phyloP scores from a whole-genome alignment of 2,888 invertebrate species.

The Copidosoma aretas region DNA sequence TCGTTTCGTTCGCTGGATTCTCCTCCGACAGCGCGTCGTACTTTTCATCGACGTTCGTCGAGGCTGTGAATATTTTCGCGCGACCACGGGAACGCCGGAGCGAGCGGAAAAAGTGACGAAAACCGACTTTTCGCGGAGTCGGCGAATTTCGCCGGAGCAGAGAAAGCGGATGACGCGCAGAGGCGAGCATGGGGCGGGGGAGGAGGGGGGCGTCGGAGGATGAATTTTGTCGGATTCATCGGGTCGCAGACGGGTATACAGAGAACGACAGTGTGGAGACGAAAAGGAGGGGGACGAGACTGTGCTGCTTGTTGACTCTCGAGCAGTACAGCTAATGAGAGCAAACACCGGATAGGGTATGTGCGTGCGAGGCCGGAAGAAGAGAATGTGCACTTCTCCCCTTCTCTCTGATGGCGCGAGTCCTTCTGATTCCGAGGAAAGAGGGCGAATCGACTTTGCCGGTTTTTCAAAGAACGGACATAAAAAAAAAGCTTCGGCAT shows the following conservation, averaged over 20 bases:
- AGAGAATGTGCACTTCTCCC: constrained; percentile 14
- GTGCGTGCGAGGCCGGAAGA: background rate
- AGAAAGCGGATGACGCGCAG: background rate
- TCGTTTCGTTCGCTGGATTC: too few species aligned
- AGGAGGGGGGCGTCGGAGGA: background rate
- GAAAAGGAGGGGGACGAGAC: background rate
- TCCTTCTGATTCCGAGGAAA: constrained; percentile 16
- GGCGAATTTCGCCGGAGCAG: background rate
- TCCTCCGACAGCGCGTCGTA: too few species aligned
- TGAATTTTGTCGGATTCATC: constrained; percentile 30
- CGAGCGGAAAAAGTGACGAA: too few species aligned
- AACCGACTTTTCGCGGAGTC: background rate
- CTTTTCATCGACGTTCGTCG: too few species aligned
- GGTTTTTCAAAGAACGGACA: too few species aligned
- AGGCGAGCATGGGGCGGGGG: background rate
- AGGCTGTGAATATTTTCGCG: too few species aligned
- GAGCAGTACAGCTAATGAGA: constrained; percentile 50
- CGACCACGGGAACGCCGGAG: too few species aligned
- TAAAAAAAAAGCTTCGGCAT: too few species aligned
- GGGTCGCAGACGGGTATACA: constrained; percentile 12
- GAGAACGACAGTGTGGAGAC: background rate
- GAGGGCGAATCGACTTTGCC: too few species aligned
- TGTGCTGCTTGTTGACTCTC: constrained; percentile 44
- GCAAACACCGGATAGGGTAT: constrained; percentile 42
- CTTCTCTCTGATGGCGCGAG: constrained; percentile 18